phyloP scores from a whole-genome alignment of 2,113 vertebrate species.

The Gobio gobio region DNA sequence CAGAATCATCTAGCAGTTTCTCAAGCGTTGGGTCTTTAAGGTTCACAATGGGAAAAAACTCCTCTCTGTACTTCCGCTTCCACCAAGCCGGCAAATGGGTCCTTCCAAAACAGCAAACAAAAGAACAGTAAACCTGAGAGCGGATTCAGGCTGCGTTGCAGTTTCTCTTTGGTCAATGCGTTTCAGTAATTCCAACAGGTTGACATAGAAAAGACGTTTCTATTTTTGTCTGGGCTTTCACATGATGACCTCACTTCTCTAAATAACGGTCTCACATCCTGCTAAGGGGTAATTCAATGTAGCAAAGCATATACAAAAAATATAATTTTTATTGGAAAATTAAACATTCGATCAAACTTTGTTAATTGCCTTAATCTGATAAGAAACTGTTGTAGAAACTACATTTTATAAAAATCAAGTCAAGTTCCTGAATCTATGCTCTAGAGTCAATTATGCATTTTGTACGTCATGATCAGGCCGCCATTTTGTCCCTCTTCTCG shows the following conservation, averaged over 20 bases:
- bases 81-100: conserved; percentile 72
- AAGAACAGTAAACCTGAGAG: neutral
- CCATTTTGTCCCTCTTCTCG: too few relatives aligned
- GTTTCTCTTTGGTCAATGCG: neutral
- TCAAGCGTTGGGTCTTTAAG: conserved; percentile 75
- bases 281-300: too few relatives aligned
- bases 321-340: too few relatives aligned
- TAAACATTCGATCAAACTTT: too few relatives aligned
- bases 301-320: too few relatives aligned
- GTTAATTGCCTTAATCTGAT: too few relatives aligned
- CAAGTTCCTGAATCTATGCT: too few relatives aligned
- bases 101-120: conserved; percentile 46
- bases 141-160: neutral
- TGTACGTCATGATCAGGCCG: too few relatives aligned
- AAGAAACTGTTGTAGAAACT: too few relatives aligned
- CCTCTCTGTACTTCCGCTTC: conserved; percentile 73
- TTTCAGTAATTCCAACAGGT: too few relatives aligned
- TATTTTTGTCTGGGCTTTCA: neutral
- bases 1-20: conserved; percentile 69
- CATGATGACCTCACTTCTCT: neutral
- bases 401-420: too few relatives aligned
- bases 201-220: neutral
- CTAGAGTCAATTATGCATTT: too few relatives aligned
- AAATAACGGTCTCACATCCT: neutral
- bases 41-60: conserved; percentile 80